Conservation (phyloP, 2,113 vertebrate genomes). For the Psittacus erithacus region DNA sequence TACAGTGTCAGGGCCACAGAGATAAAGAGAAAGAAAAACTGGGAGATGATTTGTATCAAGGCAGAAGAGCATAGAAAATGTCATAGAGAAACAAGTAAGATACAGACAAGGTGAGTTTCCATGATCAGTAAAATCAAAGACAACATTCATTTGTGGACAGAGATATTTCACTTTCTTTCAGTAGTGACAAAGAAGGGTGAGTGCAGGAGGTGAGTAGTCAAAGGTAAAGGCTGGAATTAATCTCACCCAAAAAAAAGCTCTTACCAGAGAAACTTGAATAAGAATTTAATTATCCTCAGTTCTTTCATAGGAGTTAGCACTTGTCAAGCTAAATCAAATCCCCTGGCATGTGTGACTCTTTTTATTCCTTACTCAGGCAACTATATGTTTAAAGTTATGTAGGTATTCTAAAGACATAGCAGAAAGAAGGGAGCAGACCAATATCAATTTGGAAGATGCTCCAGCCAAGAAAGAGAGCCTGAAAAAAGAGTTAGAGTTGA, state of each 20-base stretch:
- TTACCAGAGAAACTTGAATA: neutral
- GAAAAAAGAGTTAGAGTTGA: neutral
- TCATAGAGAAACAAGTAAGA: neutral
- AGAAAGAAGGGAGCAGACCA: neutral
- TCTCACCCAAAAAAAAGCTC: neutral
- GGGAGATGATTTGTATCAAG: neutral
- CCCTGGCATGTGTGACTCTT: neutral
- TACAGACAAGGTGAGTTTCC: neutral
- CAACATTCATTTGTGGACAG: neutral
- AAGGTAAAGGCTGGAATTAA: neutral
- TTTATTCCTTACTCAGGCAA: neutral
- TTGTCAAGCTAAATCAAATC: neutral
- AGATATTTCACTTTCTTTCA: neutral
- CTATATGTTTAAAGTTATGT: neutral
- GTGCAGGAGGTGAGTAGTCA: neutral
- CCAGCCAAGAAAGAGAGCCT: neutral
- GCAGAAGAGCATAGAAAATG: neutral
- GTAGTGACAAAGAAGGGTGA: neutral
- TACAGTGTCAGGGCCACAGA: neutral
- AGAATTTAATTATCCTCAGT: neutral
- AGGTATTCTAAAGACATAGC: neutral
- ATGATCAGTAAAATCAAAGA: neutral
- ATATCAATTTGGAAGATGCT: neutral
- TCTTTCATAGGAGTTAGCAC: neutral
- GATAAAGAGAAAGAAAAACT: neutral